Evolutionary conservation across 2,888 invertebrate species (phyloP).

Genomic region (Leptopterna dolabrata): DNA sequence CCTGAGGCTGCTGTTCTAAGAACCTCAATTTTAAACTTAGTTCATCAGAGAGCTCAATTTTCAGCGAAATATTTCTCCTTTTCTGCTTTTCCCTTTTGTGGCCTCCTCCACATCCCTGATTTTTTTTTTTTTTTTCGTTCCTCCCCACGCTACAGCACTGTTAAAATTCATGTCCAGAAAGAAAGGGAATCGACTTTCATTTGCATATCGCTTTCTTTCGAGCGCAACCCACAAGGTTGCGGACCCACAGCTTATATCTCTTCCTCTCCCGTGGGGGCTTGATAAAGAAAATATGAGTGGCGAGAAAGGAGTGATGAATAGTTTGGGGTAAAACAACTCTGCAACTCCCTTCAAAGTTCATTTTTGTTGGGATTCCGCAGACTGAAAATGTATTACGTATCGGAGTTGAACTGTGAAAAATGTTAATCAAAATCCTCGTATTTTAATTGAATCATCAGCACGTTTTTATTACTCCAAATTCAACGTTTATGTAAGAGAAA

Average conservation of each 20-base stretch:
- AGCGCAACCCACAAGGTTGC: not conserved
- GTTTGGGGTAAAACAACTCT: conserved; percentile 26
- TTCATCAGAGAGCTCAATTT: too few relatives aligned
- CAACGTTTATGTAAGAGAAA: too few relatives aligned
- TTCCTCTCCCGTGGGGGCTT: not conserved
- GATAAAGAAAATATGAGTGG: conserved; percentile 36
- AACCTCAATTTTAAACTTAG: too few relatives aligned
- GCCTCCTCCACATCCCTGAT: not conserved
- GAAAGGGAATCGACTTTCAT: conserved; percentile 1
- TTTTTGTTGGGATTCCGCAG: not conserved
- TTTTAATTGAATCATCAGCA: too few relatives aligned
- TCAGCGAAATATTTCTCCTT: too few relatives aligned
- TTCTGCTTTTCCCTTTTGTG: not conserved
- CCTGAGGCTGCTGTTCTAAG: too few relatives aligned
- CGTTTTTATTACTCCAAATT: too few relatives aligned
- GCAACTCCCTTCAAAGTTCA: not conserved
- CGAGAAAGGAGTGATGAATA: conserved; percentile 35
- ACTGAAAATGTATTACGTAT: too few relatives aligned
- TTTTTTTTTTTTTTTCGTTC: not conserved
- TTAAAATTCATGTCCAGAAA: conserved; percentile 36
- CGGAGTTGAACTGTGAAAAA: too few relatives aligned
- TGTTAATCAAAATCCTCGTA: too few relatives aligned
- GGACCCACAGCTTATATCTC: not conserved
- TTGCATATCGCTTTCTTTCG: conserved; percentile 32
- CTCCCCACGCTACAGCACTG: not conserved